Evolutionary conservation across 2,113 vertebrate species (phyloP).

Genomic region (Dipodomys stephensi): DNA sequence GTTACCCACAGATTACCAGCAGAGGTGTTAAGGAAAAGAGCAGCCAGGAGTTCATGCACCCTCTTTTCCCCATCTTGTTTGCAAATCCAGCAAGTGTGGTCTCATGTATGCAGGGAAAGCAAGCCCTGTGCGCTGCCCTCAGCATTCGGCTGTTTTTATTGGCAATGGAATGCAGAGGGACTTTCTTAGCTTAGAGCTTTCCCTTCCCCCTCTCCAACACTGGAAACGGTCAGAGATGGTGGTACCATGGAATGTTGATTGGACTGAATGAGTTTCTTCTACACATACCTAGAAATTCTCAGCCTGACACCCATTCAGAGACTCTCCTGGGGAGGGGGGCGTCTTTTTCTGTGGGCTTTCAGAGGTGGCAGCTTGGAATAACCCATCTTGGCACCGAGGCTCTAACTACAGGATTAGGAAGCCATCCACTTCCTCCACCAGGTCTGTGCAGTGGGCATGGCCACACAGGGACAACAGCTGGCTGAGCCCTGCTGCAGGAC

Average conservation of each 20-base stretch:
- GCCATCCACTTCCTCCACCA: background rate
- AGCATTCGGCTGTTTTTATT: background rate
- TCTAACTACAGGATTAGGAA: background rate
- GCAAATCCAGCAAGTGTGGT: background rate
- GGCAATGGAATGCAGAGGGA: background rate
- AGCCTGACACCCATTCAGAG: background rate
- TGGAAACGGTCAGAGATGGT: background rate
- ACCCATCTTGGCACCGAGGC: background rate
- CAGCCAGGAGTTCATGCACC: fast-evolving
- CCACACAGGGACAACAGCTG: fast-evolving
- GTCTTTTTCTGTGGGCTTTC: background rate
- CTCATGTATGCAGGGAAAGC: background rate
- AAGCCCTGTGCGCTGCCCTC: background rate
- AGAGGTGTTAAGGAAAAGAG: background rate
- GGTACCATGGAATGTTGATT: background rate
- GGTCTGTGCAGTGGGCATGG: fast-evolving
- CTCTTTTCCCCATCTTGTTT: background rate
- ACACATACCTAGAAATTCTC: background rate
- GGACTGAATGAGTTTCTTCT: slow-evolving; percentile 27
- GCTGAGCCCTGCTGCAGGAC: background rate
- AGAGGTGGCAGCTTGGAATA: background rate
- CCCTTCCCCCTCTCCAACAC: background rate
- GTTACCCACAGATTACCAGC: background rate
- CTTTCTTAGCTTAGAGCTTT: background rate
- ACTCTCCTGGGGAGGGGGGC: background rate